Conservation (phyloP, 1,140 invertebrate genomes). For the Dreissena polymorpha region DNA sequence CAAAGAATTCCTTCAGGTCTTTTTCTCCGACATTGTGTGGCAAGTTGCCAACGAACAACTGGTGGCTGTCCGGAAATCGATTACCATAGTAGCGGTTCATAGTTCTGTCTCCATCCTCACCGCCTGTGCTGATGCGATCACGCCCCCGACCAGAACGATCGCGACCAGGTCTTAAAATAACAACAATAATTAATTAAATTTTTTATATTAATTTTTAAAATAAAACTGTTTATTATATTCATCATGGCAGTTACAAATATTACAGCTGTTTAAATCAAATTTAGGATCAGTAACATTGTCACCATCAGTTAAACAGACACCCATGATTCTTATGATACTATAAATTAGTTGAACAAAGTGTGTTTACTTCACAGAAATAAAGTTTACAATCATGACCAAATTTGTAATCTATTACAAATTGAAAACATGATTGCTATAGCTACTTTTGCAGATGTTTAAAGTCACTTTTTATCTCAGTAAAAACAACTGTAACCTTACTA, state of each 20-base stretch:
- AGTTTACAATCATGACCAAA: too few relatives aligned
- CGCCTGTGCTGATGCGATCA: slow-evolving; percentile 66
- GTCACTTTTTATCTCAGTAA: too few relatives aligned
- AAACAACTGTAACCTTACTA: too few relatives aligned
- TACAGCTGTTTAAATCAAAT: too few relatives aligned
- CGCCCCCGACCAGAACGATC: slow-evolving; percentile 59
- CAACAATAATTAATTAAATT: slow-evolving; percentile 1
- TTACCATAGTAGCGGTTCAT: slow-evolving; percentile 64
- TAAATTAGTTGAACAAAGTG: too few relatives aligned
- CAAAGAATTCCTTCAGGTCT: slow-evolving; percentile 90
- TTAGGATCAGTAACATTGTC: too few relatives aligned
- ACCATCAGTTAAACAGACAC: too few relatives aligned
- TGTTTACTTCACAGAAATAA: too few relatives aligned
- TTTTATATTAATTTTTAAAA: not conserved
- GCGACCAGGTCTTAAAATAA: slow-evolving; percentile 26
- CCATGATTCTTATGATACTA: too few relatives aligned
- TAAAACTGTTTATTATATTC: not conserved
- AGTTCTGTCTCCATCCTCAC: slow-evolving; percentile 70
- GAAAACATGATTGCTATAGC: too few relatives aligned
- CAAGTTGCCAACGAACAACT: slow-evolving; percentile 96
- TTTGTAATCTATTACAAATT: too few relatives aligned
- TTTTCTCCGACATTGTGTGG: slow-evolving; percentile 92
- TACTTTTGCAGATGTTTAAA: too few relatives aligned
- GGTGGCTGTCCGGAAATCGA: slow-evolving; percentile 89
- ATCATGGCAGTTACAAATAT: not conserved